Percentiles rank a stretch among this genome's conserved stretches.
Conservation (phyloP, 2,797 vertebrate genomes). For the Babyrousa celebensis region DNA sequence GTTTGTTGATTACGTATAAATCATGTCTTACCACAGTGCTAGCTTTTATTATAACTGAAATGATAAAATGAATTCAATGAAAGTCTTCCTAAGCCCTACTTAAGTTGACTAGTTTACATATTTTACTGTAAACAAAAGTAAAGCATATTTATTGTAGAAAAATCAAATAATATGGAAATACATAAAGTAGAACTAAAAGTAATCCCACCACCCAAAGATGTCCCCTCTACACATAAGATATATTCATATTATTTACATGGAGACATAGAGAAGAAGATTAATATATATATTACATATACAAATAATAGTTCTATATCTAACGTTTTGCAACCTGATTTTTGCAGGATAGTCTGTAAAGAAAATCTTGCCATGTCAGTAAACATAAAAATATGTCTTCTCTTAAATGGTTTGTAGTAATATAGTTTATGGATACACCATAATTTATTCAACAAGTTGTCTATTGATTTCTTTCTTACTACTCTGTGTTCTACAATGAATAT, state of each 20-base stretch:
- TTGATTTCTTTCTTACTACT: neutral
- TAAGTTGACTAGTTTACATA: slow-evolving; percentile 14
- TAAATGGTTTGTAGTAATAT: slow-evolving; percentile 31
- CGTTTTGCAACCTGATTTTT: slow-evolving; percentile 5
- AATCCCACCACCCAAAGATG: neutral
- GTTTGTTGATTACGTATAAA: neutral
- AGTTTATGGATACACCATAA: neutral
- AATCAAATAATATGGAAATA: slow-evolving; percentile 26
- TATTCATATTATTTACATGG: neutral
- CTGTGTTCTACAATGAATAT: neutral
- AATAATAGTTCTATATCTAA: slow-evolving; percentile 23
- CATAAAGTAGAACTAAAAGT: slow-evolving; percentile 11
- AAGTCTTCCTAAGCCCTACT: neutral
- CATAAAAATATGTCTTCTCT: neutral
- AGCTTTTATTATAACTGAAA: slow-evolving; percentile 59
- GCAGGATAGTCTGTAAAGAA: neutral
- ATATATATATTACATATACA: neutral
- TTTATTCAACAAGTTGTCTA: neutral
- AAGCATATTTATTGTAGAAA: neutral
- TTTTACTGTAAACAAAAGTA: slow-evolving; percentile 63
- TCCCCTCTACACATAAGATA: neutral
- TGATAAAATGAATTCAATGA: slow-evolving; percentile 28
- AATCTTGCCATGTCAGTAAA: slow-evolving; percentile 6
- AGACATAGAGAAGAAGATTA: neutral
- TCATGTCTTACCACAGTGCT: slow-evolving; percentile 5